These are phyloP conservation scores for Thumatha senex DNA, from an alignment of 2,888 invertebrate genomes.

Conservation along the genomic window DNA sequence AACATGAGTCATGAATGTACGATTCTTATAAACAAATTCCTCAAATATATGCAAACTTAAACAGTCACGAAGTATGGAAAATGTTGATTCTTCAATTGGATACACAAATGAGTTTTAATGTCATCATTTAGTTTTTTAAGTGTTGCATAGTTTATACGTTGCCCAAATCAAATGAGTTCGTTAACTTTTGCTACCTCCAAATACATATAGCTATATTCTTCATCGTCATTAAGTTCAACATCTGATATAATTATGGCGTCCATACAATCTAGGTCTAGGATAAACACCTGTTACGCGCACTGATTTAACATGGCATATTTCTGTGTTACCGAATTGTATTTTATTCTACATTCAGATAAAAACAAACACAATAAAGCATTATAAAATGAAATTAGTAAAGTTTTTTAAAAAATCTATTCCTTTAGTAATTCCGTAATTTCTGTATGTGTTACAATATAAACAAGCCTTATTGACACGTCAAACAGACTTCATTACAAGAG, in stretches of 20 bases:
- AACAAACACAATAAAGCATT: too few relatives aligned
- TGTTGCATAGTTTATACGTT: not conserved
- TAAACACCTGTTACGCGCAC: conserved; percentile 8
- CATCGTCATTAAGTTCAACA: not conserved
- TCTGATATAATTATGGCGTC: not conserved
- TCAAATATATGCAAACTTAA: not conserved
- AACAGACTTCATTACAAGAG: too few relatives aligned
- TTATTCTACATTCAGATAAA: too few relatives aligned
- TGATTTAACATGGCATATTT: not conserved
- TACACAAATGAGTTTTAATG: not conserved
- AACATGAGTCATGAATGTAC: conserved; percentile 21
- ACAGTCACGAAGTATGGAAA: not conserved
- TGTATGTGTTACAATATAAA: too few relatives aligned
- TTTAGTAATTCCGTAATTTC: too few relatives aligned
- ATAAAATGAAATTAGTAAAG: not conserved
- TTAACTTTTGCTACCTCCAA: not conserved
- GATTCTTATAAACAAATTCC: not conserved
- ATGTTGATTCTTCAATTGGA: not conserved
- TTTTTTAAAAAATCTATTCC: not conserved
- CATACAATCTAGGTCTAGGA: not conserved
- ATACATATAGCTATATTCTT: not conserved
- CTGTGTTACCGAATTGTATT: not conserved
- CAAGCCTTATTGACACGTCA: too few relatives aligned
- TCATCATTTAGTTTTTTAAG: not conserved
- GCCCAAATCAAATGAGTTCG: not conserved